phyloP scores from a whole-genome alignment of 2,888 invertebrate genomes.

The Seira musarum region DNA sequence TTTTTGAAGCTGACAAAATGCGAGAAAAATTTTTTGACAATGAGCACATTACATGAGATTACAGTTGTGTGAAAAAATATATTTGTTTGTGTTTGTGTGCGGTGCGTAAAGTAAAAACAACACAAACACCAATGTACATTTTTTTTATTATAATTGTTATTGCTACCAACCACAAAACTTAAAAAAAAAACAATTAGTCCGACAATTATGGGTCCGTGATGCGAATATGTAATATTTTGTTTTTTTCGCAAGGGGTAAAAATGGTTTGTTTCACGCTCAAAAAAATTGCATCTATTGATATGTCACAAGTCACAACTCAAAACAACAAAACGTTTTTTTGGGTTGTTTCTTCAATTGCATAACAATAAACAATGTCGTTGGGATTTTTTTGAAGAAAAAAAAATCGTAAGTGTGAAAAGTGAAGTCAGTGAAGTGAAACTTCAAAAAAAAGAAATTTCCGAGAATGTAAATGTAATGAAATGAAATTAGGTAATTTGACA shows the following conservation, averaged over 20 bases:
- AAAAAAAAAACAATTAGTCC: slow-evolving; percentile 54
- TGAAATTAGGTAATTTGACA: too few relatives aligned
- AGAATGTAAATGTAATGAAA: too few relatives aligned
- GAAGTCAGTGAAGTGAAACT: slow-evolving; percentile 3
- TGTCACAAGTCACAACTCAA: background rate
- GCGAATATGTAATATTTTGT: slow-evolving; percentile 50
- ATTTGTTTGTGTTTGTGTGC: background rate
- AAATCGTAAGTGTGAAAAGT: background rate
- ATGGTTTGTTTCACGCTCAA: slow-evolving; percentile 6
- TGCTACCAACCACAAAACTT: slow-evolving; percentile 38
- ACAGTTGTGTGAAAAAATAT: slow-evolving; percentile 3
- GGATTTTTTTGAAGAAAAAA: background rate
- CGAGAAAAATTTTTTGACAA: background rate
- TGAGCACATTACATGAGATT: background rate
- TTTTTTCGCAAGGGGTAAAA: background rate
- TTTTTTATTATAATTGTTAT: slow-evolving; percentile 56
- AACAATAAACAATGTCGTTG: background rate
- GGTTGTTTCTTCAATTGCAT: background rate
- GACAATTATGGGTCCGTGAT: slow-evolving; percentile 56
- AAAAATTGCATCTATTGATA: slow-evolving; percentile 2
- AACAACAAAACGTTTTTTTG: background rate
- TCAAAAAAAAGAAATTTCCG: background rate
- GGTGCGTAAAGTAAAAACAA: too few relatives aligned
- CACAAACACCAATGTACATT: slow-evolving; percentile 10
- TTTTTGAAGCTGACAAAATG: too few relatives aligned